Conservation (phyloP, 2,113 vertebrate genomes). For the Falcunculus frontatus region DNA sequence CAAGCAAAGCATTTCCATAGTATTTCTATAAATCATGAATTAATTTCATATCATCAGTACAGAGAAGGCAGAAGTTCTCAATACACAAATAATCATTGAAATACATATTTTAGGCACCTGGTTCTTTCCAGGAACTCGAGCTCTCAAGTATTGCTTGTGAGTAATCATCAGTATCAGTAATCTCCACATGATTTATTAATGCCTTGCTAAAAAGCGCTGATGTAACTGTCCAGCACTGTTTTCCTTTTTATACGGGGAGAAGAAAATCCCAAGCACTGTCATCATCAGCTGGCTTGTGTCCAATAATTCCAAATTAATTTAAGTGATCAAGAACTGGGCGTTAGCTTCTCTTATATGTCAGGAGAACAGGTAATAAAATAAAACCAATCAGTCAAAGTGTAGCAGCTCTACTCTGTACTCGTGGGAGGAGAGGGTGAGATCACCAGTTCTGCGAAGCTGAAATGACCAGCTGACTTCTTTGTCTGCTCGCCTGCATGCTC, state of each 20-base stretch:
- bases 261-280: background rate
- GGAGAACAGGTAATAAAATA: background rate
- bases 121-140: background rate
- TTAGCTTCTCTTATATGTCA: background rate
- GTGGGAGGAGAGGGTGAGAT: conserved; percentile 37
- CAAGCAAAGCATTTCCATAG: background rate
- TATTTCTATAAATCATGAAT: background rate
- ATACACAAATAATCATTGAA: background rate
- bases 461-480: conserved; percentile 49
- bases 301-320: background rate
- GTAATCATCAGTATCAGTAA: background rate
- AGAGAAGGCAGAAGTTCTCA: background rate
- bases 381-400: background rate
- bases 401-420: background rate
- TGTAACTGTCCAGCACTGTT: background rate
- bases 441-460: background rate
- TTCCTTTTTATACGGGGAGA: background rate
- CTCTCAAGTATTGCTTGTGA: background rate
- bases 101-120: background rate
- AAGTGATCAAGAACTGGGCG: background rate
- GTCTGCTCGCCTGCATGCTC: background rate
- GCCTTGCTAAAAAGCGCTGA: conserved; percentile 6
- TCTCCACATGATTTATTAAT: conserved; percentile 42
- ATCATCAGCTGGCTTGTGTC: background rate
- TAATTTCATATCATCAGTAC: background rate